Base-by-base conservation (phyloP, 2,113 vertebrate genomes). In the Clarias macrocephalus region DNA sequence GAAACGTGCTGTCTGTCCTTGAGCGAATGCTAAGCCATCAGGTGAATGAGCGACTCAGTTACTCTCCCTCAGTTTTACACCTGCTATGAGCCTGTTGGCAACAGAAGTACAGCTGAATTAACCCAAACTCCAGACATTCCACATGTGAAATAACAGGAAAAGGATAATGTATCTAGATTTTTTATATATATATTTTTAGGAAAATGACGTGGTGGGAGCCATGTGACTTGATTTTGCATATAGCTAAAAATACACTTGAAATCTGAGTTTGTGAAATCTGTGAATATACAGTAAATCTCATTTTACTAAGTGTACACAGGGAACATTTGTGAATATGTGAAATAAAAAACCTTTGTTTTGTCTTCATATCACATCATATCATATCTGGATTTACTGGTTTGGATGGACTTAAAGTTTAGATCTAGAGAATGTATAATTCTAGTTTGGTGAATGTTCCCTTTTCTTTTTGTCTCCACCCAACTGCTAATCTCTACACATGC, bases 1-100 rank as follows among this genome's bases (percentile, higher is more conserved):
- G 57, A 86, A 88, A 90, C 85, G n/a, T 68, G 66, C 84, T 68
- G 80, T 83, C 75, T 89, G 83, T 84, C 82, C 80, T 87, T 89
- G 85, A 88, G 75, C 87, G 80, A 85, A 85, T 86, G 48, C 57
- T 89, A 57, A 87, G 57, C 80, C 52, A 48, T 84, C 84, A 84
- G 86, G 84, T 90, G 86, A 83, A 86, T 79, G 75, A 81, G 66
- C 76, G 84, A 56, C 65, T 87, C 37, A 9, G 63, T 66, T 86
- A 75, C 76, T 88, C 56, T 85, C 37, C 54, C 75, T 52, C 66
- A 76, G 68, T 85, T 68, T 52, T 60, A 84, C 85, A 90, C 87
- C 81, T 90, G 85, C 83, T 60, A 84, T 54, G 16, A 83, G 11
- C 52, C 85, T 86, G 62, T 56, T 85, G 23, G 57, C 82, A 57